These are phyloP conservation scores for Pseudomugil tenellus DNA, from an alignment of 2,797 vertebrate genomes.

Conservation along the genomic window DNA sequence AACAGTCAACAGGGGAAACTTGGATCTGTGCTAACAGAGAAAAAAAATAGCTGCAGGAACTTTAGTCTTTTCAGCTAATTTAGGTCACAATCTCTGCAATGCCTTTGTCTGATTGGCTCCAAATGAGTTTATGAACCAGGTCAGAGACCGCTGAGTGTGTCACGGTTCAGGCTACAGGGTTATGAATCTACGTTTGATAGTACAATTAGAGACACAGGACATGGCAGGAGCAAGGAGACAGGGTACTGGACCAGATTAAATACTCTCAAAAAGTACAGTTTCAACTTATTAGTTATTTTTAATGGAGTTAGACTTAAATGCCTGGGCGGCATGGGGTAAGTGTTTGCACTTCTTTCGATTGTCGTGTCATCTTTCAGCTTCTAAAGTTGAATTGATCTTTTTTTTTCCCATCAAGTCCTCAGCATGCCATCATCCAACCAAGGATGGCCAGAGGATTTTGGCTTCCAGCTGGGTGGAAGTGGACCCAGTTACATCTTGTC, in stretches of 20 bases:
- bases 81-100: constrained; percentile 70
- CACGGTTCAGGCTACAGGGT: constrained; percentile 67
- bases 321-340: constrained; percentile 52
- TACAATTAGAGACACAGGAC: constrained; percentile 34
- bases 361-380: neutral
- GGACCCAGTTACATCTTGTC: constrained; percentile 93
- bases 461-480: constrained; percentile 89
- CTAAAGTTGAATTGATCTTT: neutral
- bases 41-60: constrained; percentile 42
- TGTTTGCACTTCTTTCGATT: neutral
- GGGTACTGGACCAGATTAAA: neutral
- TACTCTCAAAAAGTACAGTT: constrained; percentile 5
- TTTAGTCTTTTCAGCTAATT: constrained; percentile 64
- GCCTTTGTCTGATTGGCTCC: constrained; percentile 72
- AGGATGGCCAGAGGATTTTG: constrained; percentile 95
- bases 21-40: constrained; percentile 16
- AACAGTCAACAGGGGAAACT: constrained; percentile 37
- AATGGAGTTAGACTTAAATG: constrained; percentile 50
- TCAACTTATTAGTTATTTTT: neutral
- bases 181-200: constrained; percentile 45
- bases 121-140: constrained; percentile 67
- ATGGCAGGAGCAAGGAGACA: constrained; percentile 32
- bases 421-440: constrained; percentile 92
- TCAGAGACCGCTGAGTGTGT: constrained; percentile 68
- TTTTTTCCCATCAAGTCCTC: constrained; percentile 76